Evolutionary conservation across 1,140 invertebrate species (phyloP), one percentile per base, ranked within the genome.

Genomic region (Macrobrachium nipponense): DNA sequence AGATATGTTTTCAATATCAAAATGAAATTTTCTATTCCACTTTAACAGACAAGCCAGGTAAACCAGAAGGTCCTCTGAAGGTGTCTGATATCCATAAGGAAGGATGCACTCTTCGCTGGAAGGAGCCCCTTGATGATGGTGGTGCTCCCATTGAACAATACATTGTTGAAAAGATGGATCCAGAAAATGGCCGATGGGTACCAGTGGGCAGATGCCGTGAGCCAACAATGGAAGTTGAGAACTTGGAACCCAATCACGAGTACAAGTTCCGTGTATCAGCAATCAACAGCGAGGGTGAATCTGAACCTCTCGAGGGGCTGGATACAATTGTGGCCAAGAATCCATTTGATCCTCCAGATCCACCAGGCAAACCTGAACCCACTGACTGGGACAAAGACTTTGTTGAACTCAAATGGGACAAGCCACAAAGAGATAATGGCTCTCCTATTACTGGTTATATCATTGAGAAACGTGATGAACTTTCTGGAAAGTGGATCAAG

Each of bases 211-310:
- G 94, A 7, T 91, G 94, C 10, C 95, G 95, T 89, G 96, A 97
- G 84, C 95, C 96, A 0, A 96, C 95, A 89, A 95, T 96, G 86
- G 96, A 96, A 89, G 93, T 97, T 5, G 94, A 95, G 87, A 97
- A 96, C 91, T 91, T 97, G 68, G 95, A 96, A 76, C 97, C 97
- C 51, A 97, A 94, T 66, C 96, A 99, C 89, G 97, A 98, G 91
- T 99, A 99, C 91, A 98, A 98, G 92, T 99, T 99, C 94, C 93
- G 98, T 70, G 97, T 99, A 0, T 94, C 95, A 18, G 98, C 98
- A 82, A 97, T 99, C 5, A 99, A 99, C 91, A 94, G 95, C 79
- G 97, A 99, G 92, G 98, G 98, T 27, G 96, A 96, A 91, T 98
- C 97, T 7, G 97, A 98, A 90, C 97, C 97, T 18, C 91, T 99